These are phyloP conservation scores for Ichneumoninae sp. DNA, from an alignment of 2,888 invertebrate species.

Conservation along the genomic window DNA sequence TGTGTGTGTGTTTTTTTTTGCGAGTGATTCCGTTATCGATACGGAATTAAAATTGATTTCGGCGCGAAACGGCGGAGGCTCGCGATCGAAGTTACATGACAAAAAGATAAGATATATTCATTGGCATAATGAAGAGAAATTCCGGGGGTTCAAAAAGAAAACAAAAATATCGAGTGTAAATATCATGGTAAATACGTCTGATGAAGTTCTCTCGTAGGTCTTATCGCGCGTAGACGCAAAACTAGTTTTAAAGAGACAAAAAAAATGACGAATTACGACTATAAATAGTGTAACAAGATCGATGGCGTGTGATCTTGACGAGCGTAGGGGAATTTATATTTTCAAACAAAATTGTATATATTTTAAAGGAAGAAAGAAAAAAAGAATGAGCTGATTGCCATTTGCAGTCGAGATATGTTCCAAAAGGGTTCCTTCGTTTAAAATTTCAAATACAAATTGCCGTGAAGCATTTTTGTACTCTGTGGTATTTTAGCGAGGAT, in stretches of 20 bases:
- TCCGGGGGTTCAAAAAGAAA: constrained; percentile 29
- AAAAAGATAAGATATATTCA: constrained; percentile 44
- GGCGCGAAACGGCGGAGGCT: constrained; percentile 37
- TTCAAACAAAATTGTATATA: constrained; percentile 64
- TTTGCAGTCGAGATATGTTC: constrained; percentile 20
- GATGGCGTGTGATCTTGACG: constrained; percentile 49
- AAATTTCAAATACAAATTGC: constrained; percentile 52
- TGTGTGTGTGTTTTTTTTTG: constrained; percentile 16
- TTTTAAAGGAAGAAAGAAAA: constrained; percentile 24
- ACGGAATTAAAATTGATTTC: constrained; percentile 27
- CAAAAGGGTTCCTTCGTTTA: constrained; percentile 39
- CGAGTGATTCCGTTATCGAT: constrained; percentile 34
- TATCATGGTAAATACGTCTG: constrained; percentile 55
- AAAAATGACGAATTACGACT: constrained; percentile 42
- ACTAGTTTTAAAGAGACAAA: constrained; percentile 42
- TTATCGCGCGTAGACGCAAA: constrained; percentile 42
- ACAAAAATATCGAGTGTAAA: constrained; percentile 51
- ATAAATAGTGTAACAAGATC: constrained; percentile 59
- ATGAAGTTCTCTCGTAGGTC: constrained; percentile 51
- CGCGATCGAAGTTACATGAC: constrained; percentile 31
- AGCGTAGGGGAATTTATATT: constrained; percentile 60
- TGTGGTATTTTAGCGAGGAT: constrained; percentile 22
- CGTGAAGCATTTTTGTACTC: constrained; percentile 59
- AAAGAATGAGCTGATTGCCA: constrained; percentile 1
- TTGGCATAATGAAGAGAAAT: constrained; percentile 53